Conservation (phyloP, 2,113 vertebrate species). For the Hippoglossus stenolepis region DNA sequence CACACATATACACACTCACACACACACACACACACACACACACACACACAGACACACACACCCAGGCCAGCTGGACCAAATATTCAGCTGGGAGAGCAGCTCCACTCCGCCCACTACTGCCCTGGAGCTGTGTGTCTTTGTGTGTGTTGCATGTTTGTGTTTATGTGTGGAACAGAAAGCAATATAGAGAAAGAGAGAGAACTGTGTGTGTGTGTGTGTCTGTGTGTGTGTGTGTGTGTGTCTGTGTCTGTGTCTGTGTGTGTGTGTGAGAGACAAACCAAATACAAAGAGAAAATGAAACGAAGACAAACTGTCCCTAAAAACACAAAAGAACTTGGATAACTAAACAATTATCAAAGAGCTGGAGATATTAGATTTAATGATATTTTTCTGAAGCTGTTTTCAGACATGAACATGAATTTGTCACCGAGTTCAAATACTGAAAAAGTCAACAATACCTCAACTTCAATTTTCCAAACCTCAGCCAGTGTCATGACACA, state of each 20-base stretch:
- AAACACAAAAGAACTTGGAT: neutral
- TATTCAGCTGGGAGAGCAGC: constrained; percentile 75
- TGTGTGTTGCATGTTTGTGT: constrained; percentile 26
- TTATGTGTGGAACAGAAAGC: constrained; percentile 26
- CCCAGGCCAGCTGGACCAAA: constrained; percentile 79
- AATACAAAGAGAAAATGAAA: neutral
- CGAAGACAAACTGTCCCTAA: neutral
- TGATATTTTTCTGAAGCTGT: neutral
- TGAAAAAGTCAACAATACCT: neutral
- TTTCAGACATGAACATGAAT: neutral
- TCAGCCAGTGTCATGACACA: neutral
- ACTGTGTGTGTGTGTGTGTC: constrained; percentile 9
- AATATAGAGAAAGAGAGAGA: constrained; percentile 15
- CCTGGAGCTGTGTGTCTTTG: constrained; percentile 64
- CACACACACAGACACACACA: constrained; percentile 37
- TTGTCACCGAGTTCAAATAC: neutral
- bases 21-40: constrained; percentile 46
- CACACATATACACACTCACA: constrained; percentile 42
- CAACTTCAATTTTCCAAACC: neutral
- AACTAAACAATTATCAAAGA: neutral
- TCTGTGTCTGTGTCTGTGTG: constrained; percentile 6
- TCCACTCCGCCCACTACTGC: constrained; percentile 67
- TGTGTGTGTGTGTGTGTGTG: constrained; percentile 13
- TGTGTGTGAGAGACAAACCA: neutral
- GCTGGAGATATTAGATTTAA: neutral